These are phyloP conservation scores for Lutjanus campechanus DNA, from an alignment of 2,797 vertebrate genomes.

Conservation along the genomic window DNA sequence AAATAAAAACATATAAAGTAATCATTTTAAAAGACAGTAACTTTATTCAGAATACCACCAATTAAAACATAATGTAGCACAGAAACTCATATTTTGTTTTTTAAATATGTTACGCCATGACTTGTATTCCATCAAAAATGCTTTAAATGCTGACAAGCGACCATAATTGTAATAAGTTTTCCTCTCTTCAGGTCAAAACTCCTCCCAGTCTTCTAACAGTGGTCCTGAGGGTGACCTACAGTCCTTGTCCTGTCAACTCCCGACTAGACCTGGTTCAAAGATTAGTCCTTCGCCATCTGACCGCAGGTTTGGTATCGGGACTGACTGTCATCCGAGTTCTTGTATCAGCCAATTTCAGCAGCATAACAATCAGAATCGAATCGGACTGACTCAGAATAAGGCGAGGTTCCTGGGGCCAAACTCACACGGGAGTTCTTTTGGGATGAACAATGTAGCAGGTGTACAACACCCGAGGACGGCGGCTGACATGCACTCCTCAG, in stretches of 20 bases:
- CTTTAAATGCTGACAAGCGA: background rate
- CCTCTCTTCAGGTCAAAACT: constrained; percentile 82
- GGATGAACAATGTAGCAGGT: constrained; percentile 80
- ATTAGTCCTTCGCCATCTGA: constrained; percentile 86
- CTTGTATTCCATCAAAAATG: no score
- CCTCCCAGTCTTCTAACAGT: constrained; percentile 87
- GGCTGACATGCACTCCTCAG: constrained; percentile 83
- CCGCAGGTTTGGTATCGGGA: constrained; percentile 85
- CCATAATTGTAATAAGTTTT: background rate
- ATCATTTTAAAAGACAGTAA: no score
- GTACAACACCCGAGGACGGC: constrained; percentile 86
- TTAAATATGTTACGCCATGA: no score
- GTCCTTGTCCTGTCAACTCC: constrained; percentile 88
- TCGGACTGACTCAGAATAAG: constrained; percentile 87
- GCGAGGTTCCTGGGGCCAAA: constrained; percentile 86
- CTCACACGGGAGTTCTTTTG: constrained; percentile 85
- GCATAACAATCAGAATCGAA: constrained; percentile 86
- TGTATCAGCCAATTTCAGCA: constrained; percentile 87
- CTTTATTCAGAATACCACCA: no score
- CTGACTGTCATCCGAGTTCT: constrained; percentile 85
- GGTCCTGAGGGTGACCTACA: constrained; percentile 88
- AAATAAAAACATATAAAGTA: no score
- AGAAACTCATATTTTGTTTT: no score
- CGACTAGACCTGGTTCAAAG: constrained; percentile 85
- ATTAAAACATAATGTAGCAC: no score